Base-by-base conservation (phyloP, 2,797 vertebrate genomes). In the Anabas testudineus region DNA sequence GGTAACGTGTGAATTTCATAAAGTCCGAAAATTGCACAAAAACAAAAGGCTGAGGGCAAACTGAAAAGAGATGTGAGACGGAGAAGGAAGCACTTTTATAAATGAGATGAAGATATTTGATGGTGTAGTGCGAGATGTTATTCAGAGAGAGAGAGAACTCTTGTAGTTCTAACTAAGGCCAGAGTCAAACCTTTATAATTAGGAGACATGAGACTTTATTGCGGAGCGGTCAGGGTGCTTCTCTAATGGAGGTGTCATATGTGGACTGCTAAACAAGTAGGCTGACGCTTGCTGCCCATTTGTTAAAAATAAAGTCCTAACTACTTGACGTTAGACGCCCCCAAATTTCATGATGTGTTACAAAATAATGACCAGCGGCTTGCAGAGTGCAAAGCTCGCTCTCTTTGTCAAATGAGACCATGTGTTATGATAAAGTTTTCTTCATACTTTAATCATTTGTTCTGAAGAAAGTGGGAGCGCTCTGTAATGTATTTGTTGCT, bases 171-270 rank as follows among this genome's bases (percentile, higher is more conserved):
- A 81, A 80, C 81, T 78, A 81, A 83, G 76, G 76, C 86, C 79
- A n/a, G 66, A 86, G 72, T 85, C 83, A 87, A 80, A 84, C 80
- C 81, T 87, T 86, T 88, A 80, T 93, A 92, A 92, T 92, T 92
- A 93, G 87, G 86, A 84, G 83, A 89, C 71, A 84, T 80, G 75
- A 85, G 75, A 81, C 78, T 81, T 81, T 86, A 84, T 71, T 75
- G 76, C 22, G 1, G 67, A 64, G 75, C 41, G 42, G 84, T 76
- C 78, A 84, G 71, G 67, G 78, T 74, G 83, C 66, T 82, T 53
- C 73, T 88, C 80, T 91, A 93, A 91, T 92, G 76, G 90, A 91
- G 76, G 82, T 91, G 86, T 91, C 90, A 88, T 37, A 76, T 76
- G 78, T 75, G 49, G 78, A 84, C 72, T 67, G 81, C 86, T 75